These are phyloP conservation scores for Saccostrea cuccullata DNA, from an alignment of 1,140 invertebrate genomes.

Conservation along the genomic window DNA sequence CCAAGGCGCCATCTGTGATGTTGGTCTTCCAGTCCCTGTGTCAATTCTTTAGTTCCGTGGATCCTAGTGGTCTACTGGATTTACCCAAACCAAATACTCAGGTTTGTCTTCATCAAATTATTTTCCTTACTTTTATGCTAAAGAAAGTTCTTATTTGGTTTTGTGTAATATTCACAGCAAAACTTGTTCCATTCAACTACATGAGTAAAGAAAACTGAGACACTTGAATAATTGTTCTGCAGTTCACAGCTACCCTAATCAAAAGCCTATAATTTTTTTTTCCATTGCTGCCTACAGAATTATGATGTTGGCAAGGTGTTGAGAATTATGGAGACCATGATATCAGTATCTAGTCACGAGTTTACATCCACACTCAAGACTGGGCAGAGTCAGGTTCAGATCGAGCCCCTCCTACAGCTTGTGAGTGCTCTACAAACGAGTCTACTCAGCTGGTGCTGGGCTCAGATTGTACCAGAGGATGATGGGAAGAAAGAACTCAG, in stretches of 20 bases:
- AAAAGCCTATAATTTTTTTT: too few species aligned
- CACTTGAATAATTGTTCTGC: too few species aligned
- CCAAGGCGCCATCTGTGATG: slow-evolving; percentile 72
- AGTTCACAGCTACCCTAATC: too few species aligned
- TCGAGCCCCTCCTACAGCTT: slow-evolving; percentile 73
- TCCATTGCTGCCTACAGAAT: slow-evolving; percentile 61
- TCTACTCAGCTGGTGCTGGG: slow-evolving; percentile 73
- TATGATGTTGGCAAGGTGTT: slow-evolving; percentile 68
- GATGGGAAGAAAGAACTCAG: slow-evolving; percentile 29
- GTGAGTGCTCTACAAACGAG: slow-evolving; percentile 75
- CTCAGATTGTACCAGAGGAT: slow-evolving; percentile 66
- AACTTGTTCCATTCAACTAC: too few species aligned
- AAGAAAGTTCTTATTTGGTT: too few species aligned
- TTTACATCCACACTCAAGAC: slow-evolving; percentile 58
- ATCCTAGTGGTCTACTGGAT: slow-evolving; percentile 75
- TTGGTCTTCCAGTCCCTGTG: slow-evolving; percentile 78
- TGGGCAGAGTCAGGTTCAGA: slow-evolving; percentile 64
- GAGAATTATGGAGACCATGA: slow-evolving; percentile 75
- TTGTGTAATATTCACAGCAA: too few species aligned
- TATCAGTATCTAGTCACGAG: slow-evolving; percentile 74
- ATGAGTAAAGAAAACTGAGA: too few species aligned
- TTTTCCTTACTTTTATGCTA: not conserved
- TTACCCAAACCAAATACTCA: slow-evolving; percentile 60
- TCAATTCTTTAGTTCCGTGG: slow-evolving; percentile 77
- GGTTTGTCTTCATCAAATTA: not conserved